A percentile compares a stretch with the other conserved stretches of the same genome.
phyloP scores from a whole-genome alignment of 2,797 vertebrate genomes.

The Peromyscus aztecus region DNA sequence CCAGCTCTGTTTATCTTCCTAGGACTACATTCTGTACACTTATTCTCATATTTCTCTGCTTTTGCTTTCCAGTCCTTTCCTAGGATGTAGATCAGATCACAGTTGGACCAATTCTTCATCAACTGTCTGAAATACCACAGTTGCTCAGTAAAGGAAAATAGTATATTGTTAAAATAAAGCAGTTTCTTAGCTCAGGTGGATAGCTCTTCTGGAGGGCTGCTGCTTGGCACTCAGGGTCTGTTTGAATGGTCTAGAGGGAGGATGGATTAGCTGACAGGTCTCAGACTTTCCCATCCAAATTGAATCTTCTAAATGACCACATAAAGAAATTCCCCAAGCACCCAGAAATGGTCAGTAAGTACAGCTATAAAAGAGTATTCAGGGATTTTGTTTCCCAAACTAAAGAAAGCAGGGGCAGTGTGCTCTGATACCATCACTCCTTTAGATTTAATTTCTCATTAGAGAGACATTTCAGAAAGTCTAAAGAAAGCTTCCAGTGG shows the following conservation, averaged over 20 bases:
- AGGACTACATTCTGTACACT: background rate
- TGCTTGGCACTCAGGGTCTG: slow-evolving; percentile 36
- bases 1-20: background rate
- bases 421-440: slow-evolving; percentile 82
- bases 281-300: slow-evolving; percentile 75
- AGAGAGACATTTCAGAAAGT: slow-evolving; percentile 82
- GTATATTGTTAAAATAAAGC: slow-evolving; percentile 23
- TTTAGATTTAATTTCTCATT: slow-evolving; percentile 87
- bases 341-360: slow-evolving; percentile 75
- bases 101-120: background rate
- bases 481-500: slow-evolving; percentile 84
- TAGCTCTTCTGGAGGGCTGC: background rate
- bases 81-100: slow-evolving; percentile 38
- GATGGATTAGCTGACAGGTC: slow-evolving; percentile 79
- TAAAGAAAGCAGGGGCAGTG: slow-evolving; percentile 75
- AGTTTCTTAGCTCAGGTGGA: background rate
- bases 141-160: slow-evolving; percentile 58
- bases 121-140: background rate
- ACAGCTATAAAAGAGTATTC: slow-evolving; percentile 85
- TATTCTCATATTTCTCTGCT: slow-evolving; percentile 43
- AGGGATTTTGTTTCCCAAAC: slow-evolving; percentile 87
- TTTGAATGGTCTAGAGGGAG: slow-evolving; percentile 72
- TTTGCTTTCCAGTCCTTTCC: slow-evolving; percentile 18
- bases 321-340: slow-evolving; percentile 77
- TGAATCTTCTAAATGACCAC: slow-evolving; percentile 79